A percentile compares a stretch with the other conserved stretches of the same genome.
Conservation (phyloP, 2,888 invertebrate genomes). For the Acrocyrtus sp. region DNA sequence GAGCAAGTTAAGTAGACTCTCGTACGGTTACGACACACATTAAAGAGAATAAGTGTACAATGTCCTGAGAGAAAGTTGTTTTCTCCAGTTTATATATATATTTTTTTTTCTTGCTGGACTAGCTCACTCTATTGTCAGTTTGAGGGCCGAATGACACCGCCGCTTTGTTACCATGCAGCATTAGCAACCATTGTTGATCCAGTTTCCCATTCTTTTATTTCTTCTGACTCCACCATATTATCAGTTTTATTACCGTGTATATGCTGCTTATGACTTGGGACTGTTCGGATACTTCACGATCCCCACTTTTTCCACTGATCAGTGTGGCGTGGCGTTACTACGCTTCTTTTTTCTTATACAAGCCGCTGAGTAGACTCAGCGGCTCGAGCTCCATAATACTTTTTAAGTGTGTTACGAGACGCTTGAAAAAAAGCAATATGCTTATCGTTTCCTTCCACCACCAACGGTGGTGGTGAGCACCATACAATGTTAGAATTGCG, state of each 20-base stretch:
- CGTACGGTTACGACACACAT: too few species aligned
- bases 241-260: not conserved
- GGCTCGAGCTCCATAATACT: too few species aligned
- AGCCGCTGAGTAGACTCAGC: too few species aligned
- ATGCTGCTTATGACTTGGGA: not conserved
- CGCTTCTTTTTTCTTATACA: too few species aligned
- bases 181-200: slow-evolving; percentile 15
- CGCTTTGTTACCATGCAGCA: slow-evolving; percentile 2
- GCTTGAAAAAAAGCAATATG: too few species aligned
- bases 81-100: too few species aligned
- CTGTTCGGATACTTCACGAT: not conserved
- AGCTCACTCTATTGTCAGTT: slow-evolving; percentile 21
- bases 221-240: not conserved
- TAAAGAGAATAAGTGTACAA: too few species aligned
- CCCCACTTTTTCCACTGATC: not conserved
- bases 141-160: slow-evolving; percentile 14
- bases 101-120: not conserved
- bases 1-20: too few species aligned
- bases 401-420: too few species aligned
- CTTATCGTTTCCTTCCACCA: not conserved
- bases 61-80: not conserved
- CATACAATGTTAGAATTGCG: not conserved
- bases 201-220: not conserved
- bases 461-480: not conserved
- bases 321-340: too few species aligned